A percentile compares a stretch with the other conserved stretches of the same genome.
Evolutionary conservation across 2,888 invertebrate genomes (phyloP).

Genomic region (Ectropis crepuscularia): DNA sequence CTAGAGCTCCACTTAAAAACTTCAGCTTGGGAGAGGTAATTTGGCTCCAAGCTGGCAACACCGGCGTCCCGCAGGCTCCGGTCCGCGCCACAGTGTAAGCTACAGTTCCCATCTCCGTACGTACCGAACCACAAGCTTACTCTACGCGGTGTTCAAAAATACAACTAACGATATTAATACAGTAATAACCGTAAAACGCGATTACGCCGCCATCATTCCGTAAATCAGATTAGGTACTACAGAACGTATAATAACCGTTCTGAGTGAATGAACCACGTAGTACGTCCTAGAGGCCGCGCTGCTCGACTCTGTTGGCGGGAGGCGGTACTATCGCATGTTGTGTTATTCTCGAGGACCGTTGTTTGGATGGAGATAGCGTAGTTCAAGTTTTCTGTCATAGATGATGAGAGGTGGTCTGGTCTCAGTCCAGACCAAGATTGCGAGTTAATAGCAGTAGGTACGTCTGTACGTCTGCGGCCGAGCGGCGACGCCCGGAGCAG

Average conservation of each 20-base stretch:
- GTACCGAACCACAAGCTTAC: not conserved
- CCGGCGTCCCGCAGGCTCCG: constrained; percentile 27
- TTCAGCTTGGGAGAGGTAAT: constrained; percentile 25
- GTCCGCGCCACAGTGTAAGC: constrained; percentile 17
- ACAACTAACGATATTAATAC: no score
- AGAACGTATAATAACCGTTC: not conserved
- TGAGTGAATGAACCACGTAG: constrained; percentile 44
- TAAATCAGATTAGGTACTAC: no score
- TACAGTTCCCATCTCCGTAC: constrained; percentile 24
- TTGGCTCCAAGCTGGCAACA: constrained; percentile 30
- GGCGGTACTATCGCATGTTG: no score
- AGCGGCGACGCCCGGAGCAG: constrained; percentile 5
- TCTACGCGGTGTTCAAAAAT: no score
- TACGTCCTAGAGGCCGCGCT: constrained; percentile 11
- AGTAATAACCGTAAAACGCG: no score
- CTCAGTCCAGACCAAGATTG: constrained; percentile 10
- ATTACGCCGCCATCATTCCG: no score
- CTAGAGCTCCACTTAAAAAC: constrained; percentile 22
- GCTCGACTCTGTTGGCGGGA: no score
- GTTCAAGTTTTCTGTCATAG: no score
- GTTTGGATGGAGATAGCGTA: no score
- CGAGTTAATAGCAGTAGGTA: constrained; percentile 1
- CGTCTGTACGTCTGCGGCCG: not conserved
- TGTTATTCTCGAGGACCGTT: no score
- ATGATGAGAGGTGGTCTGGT: not conserved